Percentiles rank a stretch among this genome's conserved stretches.
Conservation (phyloP, 2,797 vertebrate genomes). For the Cirrhinus molitorella region DNA sequence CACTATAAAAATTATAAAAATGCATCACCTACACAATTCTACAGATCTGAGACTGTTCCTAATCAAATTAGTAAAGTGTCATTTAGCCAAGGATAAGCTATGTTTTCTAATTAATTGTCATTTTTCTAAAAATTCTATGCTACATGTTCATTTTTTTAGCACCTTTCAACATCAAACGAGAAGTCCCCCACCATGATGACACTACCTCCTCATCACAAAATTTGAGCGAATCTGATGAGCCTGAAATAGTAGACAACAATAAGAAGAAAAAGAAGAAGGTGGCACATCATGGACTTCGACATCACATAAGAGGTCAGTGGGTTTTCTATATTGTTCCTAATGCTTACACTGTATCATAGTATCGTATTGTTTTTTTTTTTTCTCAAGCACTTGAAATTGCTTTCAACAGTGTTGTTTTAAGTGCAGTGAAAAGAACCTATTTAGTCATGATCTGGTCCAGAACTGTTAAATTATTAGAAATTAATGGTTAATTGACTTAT, state of each 20-base stretch:
- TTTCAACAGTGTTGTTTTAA: neutral
- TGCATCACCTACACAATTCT: neutral
- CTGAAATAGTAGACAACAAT: neutral
- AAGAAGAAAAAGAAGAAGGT: neutral
- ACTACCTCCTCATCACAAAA: neutral
- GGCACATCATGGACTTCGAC: neutral
- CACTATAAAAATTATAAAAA: too few relatives aligned
- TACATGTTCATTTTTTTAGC: neutral
- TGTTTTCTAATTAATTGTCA: neutral
- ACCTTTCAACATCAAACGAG: neutral
- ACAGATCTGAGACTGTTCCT: neutral
- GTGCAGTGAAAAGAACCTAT: neutral
- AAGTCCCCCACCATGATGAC: neutral
- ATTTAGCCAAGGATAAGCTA: neutral
- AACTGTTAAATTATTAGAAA: constrained; percentile 17
- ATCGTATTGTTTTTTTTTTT: neutral
- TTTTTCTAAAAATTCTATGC: too few relatives aligned
- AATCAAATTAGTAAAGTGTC: neutral
- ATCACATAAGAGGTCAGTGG: neutral
- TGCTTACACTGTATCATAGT: neutral
- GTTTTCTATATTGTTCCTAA: constrained; percentile 14
- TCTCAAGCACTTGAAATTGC: neutral
- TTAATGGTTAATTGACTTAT: too few relatives aligned
- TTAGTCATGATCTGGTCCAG: neutral
- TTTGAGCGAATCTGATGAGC: neutral